Percentiles rank a stretch among this genome's conserved stretches.
phyloP scores from a whole-genome alignment of 2,888 invertebrate species.

The Drosophila kanekoi region DNA sequence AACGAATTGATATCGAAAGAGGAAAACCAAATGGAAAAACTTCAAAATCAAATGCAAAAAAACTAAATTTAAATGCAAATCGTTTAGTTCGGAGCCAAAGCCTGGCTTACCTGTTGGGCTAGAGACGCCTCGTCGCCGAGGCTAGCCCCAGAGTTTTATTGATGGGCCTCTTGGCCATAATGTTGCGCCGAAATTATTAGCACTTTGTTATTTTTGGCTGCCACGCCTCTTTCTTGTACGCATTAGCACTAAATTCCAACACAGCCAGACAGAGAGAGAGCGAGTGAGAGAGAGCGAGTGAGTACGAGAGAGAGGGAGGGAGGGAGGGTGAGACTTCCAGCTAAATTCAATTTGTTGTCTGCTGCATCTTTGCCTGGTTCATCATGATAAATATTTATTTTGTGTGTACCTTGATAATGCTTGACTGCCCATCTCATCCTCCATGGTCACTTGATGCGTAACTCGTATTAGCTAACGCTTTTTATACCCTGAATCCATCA shows the following conservation, averaged over 20 bases:
- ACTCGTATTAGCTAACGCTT: not conserved
- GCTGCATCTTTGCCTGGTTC: not conserved
- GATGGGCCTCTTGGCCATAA: conserved; percentile 55
- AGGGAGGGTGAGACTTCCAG: not conserved
- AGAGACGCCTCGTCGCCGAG: conserved; percentile 2
- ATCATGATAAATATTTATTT: conserved; percentile 18
- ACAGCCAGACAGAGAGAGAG: not conserved
- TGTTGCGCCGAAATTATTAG: conserved; percentile 72
- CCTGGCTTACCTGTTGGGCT: conserved; percentile 7
- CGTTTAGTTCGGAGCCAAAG: no score
- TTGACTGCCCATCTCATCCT: conserved; percentile 22
- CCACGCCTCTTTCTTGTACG: conserved; percentile 75
- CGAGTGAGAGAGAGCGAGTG: not conserved
- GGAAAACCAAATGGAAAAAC: conserved; percentile 28
- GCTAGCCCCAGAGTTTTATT: conserved; percentile 25
- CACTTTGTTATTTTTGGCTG: conserved; percentile 74
- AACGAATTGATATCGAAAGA: conserved; percentile 32
- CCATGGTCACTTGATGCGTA: conserved; percentile 15
- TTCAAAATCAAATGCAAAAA: conserved; percentile 6
- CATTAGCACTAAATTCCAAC: conserved; percentile 73
- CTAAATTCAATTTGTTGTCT: conserved; percentile 16
- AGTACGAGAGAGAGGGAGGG: not conserved
- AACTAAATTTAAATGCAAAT: conserved; percentile 51
- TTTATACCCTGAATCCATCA: no score
- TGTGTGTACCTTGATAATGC: conserved; percentile 10